Base-by-base conservation (phyloP, 2,113 vertebrate species). In the Ammodytes marinus region DNA sequence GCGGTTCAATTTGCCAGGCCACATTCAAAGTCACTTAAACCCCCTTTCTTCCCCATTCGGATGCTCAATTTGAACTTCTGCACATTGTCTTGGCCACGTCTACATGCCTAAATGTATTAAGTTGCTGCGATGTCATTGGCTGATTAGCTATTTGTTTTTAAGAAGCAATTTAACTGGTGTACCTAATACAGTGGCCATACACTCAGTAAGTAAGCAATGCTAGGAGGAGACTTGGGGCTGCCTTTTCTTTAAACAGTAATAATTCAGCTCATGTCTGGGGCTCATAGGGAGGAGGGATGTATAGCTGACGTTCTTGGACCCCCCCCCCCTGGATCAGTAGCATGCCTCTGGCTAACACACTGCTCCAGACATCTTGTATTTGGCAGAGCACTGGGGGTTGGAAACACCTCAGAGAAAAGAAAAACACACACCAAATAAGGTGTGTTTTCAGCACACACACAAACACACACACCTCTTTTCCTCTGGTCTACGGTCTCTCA, bases 401-500 rank as follows among this genome's bases (percentile, higher is more conserved):
- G 82, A 27, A 88, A 88, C 87, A 73, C 80, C 84, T 76, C 42
- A 14, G 73, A 90, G 67, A 91, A 91, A 86, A 80, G 27, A 27
- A 27, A 27, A 27, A 27, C 27, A 27, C 27, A 27, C 27, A 80
- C 92, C 88, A 93, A 91, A 93, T 92, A 91, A 92, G 91, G 91
- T 89, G 78, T 83, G 93, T 92, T 92, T 64, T 71, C 27, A 27
- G 27, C 27, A 2, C 27, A 27, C 27, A 27, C 27, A 27, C 27
- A 27, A 1, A 43, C 83, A 54, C 71, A 73, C 91, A 86, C 79
- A 80, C 52, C 49, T 71, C 13, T 46, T 45, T 39, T 49, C 12
- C 45, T 54, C 49, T 49, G 37, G 4, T 0, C 1, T 58, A 59
- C 49, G 46, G 64, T 65, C 37, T 53, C 76, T 47, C n/a, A n/a